phyloP scores from a whole-genome alignment of 2,888 invertebrate genomes.

The Phalangium opilio region DNA sequence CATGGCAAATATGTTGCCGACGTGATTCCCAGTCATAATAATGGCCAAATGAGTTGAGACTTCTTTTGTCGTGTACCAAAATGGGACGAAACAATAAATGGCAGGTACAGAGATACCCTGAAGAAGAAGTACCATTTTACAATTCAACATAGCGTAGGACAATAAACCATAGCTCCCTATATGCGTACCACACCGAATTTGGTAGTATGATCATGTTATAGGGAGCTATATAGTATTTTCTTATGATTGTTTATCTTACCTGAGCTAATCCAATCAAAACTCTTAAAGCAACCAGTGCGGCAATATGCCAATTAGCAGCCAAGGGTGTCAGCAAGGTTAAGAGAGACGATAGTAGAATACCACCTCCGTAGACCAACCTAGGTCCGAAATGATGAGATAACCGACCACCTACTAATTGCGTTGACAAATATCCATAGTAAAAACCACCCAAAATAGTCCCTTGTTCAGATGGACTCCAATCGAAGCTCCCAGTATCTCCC shows the following conservation, averaged over 20 bases:
- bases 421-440: constrained; percentile 20
- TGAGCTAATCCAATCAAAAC: constrained; percentile 20
- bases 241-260: constrained; percentile 9
- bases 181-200: too few relatives aligned
- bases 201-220: too few relatives aligned
- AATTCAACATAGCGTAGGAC: background rate
- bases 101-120: background rate
- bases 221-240: background rate
- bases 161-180: too few relatives aligned
- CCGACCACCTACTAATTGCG: constrained; percentile 19
- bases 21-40: constrained; percentile 4
- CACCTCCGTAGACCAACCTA: constrained; percentile 19
- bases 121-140: too few relatives aligned
- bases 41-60: constrained; percentile 6
- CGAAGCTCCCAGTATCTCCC: too few relatives aligned
- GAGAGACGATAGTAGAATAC: constrained; percentile 16
- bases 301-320: constrained; percentile 13
- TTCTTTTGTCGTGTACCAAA: background rate
- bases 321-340: constrained; percentile 18
- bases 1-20: constrained; percentile 31
- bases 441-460: constrained; percentile 10
- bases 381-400: constrained; percentile 16
- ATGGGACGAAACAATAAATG: too few relatives aligned
- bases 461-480: too few relatives aligned
- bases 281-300: constrained; percentile 13